Base-by-base conservation (phyloP, 2,888 invertebrate genomes). In the Machimus rusticus region DNA sequence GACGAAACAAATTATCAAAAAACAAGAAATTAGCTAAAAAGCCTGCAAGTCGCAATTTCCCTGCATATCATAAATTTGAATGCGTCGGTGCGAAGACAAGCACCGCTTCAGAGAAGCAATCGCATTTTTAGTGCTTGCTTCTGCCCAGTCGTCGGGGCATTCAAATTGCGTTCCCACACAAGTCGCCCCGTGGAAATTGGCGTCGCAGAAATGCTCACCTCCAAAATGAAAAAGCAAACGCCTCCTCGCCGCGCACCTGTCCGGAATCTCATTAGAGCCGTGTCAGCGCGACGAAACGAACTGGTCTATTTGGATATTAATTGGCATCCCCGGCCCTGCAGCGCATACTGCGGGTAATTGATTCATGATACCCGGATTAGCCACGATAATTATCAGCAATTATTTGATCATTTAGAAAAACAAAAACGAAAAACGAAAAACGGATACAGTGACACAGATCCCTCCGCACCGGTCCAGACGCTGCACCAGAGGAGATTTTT, bases 321-420 rank as follows among this genome's bases (percentile, higher is more conserved):
- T 66, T 28, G 66, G 66, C 66, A 66, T 28, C 57, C 19, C 66
- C 12, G 23, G 12, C 12, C 28, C 12, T 28, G 8, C 57, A 9
- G 23, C 66, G 19, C 31, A 28, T 16, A 14, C 74, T 74, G 74
- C 28, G 76, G 28, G 46, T 78, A 78, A 78, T 78, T 78, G 55
- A 81, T 46, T 81, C 34, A 55, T 55, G 28, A 34, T 55, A 81
- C 28, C 81, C 51, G 51, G 81, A 81, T 81, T 81, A 81, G 81
- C 81, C 16, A 16, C 51, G 81, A 81, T 81, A 55, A 55, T 81
- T 81, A 81, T 81, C 81, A 81, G 51, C 81, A 81, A 81, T 81
- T 81, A 81, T 81, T 81, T 81, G 28, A 23, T n/a, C 46, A 31
- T 51, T 51, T 81, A 16, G 81, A 14, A 28, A 79, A 79, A 74